A percentile compares a stretch with the other conserved stretches of the same genome.
Conservation (phyloP, 2,888 invertebrate species). For the Seladonia tumulorum region DNA sequence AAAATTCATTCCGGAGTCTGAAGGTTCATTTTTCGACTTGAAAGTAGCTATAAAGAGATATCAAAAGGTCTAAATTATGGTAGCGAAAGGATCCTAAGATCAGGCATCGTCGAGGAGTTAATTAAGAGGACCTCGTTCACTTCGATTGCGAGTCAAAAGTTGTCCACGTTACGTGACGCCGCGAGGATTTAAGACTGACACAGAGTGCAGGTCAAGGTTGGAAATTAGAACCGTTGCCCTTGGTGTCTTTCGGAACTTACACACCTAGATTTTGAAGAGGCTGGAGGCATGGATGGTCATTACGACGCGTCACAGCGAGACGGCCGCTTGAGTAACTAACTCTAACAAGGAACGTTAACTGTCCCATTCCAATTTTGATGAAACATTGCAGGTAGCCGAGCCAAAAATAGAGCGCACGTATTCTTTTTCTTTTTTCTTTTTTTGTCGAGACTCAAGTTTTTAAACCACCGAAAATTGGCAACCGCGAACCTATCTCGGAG, state of each 20-base stretch:
- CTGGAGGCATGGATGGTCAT: not conserved
- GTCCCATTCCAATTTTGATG: slow-evolving; percentile 3
- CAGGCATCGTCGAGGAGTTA: not conserved
- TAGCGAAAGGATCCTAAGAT: not conserved
- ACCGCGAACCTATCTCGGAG: not conserved
- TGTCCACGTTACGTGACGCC: not conserved
- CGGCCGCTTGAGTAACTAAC: not conserved
- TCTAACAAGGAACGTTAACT: slow-evolving; percentile 9
- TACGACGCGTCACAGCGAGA: not conserved
- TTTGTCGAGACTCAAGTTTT: not conserved
- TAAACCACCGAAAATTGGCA: not conserved
- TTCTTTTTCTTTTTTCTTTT: not conserved
- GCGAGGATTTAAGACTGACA: not conserved
- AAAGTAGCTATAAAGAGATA: not conserved
- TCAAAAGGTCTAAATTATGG: not conserved
- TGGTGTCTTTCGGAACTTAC: not conserved
- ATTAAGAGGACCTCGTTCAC: not conserved
- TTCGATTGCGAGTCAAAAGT: not conserved
- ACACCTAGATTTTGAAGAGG: not conserved
- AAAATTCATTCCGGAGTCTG: too few relatives aligned
- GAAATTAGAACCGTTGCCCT: slow-evolving; percentile 1
- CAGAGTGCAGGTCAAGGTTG: not conserved
- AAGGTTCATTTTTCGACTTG: not conserved
- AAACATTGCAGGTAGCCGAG: not conserved
- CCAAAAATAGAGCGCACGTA: not conserved